A percentile compares a stretch with the other conserved stretches of the same genome.
Conservation (phyloP, 2,797 vertebrate genomes). For the Xiphophorus birchmanni region DNA sequence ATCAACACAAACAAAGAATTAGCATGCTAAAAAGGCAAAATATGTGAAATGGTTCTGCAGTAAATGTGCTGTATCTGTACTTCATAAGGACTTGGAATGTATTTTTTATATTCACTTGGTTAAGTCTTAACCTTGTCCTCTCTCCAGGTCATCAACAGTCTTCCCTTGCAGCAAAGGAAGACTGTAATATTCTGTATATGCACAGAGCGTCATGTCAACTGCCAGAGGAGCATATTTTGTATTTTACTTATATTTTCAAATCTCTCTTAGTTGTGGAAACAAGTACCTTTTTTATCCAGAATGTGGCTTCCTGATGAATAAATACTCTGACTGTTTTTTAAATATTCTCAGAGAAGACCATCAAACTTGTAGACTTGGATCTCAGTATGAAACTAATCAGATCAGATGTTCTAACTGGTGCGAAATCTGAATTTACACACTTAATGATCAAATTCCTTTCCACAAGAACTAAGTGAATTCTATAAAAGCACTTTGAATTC, state of each 20-base stretch:
- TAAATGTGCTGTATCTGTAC: not conserved
- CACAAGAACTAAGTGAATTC: not conserved
- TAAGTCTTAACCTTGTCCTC: not conserved
- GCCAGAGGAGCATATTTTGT: not conserved
- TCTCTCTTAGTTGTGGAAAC: not conserved
- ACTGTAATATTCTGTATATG: no score
- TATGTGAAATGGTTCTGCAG: not conserved
- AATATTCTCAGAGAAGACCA: not conserved
- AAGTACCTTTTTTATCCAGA: not conserved
- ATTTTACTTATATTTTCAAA: not conserved
- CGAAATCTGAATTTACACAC: no score
- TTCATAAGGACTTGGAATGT: not conserved
- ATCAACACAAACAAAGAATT: not conserved
- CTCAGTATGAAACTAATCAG: not conserved
- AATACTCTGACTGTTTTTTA: not conserved
- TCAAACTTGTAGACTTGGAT: not conserved
- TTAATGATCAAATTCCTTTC: not conserved
- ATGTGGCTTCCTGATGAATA: not conserved
- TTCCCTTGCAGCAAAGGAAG: not conserved
- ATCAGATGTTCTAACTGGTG: no score
- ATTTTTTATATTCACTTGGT: not conserved
- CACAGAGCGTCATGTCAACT: not conserved
- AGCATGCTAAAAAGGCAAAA: not conserved
- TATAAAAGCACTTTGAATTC: not conserved
- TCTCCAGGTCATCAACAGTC: not conserved